Evolutionary conservation across 2,888 invertebrate species (phyloP), one percentile per base, ranked within the genome.

Genomic region (Protodeltote pygarga): DNA sequence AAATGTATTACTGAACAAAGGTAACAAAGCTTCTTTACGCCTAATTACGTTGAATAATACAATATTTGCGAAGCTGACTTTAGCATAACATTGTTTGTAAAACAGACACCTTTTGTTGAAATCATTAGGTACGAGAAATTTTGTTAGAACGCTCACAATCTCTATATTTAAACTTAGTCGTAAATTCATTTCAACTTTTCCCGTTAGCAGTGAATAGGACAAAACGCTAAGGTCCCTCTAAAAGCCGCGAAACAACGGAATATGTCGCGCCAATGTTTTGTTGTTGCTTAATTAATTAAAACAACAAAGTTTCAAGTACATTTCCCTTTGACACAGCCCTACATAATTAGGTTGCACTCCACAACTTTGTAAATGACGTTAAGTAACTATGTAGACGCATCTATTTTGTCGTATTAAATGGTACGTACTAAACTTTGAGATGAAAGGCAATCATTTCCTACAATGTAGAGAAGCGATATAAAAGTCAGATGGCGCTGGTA

Each of bases 241-340:
- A 45, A 69, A 57, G 46, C 61, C 58, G 38, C 72, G 38, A 35
- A 64, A 54, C 63, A 70, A 47, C 48, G 31, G 59, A 67, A 67
- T 68, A 65, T 71, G 73, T 73, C 61, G 59, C 59, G 62, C 61
- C 73, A 70, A 65, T 69, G 71, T 75, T 68, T 70, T 66, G 52
- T 68, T n/a, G 48, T 50, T 60, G 29, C 41, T 73, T 77, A 75
- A 81, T 82, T 85, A 84, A 85, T 83, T 81, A 83, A 81, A 81
- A 77, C 79, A 75, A 79, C 80, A 77, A 83, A 84, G 78, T 83
- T 81, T 73, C 60, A 55, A 77, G 62, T 54, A 59, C 66, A 70
- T 75, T 69, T 74, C 63, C 62, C 71, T 54, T 54, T 75, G 71
- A 69, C 73, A 66, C 42, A 55, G 53, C 60, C 33, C 33, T 52